These are phyloP conservation scores for Sylvietta virens DNA, from an alignment of 2,113 vertebrate species.

Conservation along the genomic window DNA sequence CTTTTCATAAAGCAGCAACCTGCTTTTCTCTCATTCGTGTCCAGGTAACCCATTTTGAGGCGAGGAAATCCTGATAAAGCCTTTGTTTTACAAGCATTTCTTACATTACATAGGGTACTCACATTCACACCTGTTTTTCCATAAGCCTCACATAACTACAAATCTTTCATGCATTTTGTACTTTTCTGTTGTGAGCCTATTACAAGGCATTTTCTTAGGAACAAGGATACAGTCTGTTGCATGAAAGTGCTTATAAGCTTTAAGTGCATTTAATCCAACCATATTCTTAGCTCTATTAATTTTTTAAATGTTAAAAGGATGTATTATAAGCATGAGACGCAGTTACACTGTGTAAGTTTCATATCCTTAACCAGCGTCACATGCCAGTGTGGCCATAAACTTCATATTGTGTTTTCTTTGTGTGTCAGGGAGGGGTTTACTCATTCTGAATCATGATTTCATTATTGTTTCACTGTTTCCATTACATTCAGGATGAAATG, in stretches of 20 bases:
- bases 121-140: not conserved
- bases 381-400: not conserved
- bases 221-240: not conserved
- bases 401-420: not conserved
- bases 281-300: not conserved
- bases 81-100: not conserved
- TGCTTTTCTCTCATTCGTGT: not conserved
- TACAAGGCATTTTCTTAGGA: not conserved
- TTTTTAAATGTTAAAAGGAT: not conserved
- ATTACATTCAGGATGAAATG: not conserved
- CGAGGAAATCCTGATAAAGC: not conserved
- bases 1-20: not conserved
- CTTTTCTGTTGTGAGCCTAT: fast-evolving
- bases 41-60: not conserved
- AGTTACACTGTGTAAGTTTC: not conserved
- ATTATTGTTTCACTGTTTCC: not conserved
- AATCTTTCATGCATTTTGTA: not conserved
- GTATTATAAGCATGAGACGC: not conserved
- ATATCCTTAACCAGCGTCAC: not conserved
- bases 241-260: not conserved
- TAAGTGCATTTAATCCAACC: not conserved
- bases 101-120: not conserved
- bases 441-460: not conserved
- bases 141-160: not conserved
- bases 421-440: not conserved